Evolutionary conservation across 2,113 vertebrate species (phyloP).

Genomic region (Spermophilus dauricus): DNA sequence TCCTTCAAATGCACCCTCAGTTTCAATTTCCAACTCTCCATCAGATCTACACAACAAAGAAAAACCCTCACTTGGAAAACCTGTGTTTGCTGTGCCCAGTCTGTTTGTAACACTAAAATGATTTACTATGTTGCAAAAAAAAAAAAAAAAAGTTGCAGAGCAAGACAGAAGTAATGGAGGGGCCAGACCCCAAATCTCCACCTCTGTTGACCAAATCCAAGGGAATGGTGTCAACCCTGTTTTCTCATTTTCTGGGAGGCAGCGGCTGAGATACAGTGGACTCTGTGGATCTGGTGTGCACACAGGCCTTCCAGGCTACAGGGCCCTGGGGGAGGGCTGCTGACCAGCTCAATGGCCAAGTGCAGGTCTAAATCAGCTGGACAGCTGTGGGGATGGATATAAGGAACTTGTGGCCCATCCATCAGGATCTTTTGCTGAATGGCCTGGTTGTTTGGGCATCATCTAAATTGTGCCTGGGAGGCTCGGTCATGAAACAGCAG

Average conservation of each 20-base stretch:
- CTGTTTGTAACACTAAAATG: neutral
- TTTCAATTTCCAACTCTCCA: neutral
- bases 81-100: neutral
- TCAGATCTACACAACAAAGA: neutral
- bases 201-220: neutral
- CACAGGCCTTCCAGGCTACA: neutral
- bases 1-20: neutral
- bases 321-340: neutral
- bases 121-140: neutral
- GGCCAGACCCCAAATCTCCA: neutral
- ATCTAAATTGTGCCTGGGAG: slow-evolving; percentile 50
- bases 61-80: neutral
- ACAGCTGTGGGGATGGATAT: neutral
- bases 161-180: neutral
- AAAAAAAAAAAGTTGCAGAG: neutral
- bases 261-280: neutral
- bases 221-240: neutral
- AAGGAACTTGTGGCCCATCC: slow-evolving; percentile 54
- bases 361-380: slow-evolving; percentile 34
- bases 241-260: neutral
- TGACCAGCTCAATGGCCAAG: neutral
- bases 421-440: slow-evolving; percentile 41
- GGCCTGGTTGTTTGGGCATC: slow-evolving; percentile 43
- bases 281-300: neutral
- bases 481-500: slow-evolving; percentile 46